These are phyloP conservation scores for Coccyzus lansbergi DNA, from an alignment of 2,797 vertebrate species.

Conservation along the genomic window DNA sequence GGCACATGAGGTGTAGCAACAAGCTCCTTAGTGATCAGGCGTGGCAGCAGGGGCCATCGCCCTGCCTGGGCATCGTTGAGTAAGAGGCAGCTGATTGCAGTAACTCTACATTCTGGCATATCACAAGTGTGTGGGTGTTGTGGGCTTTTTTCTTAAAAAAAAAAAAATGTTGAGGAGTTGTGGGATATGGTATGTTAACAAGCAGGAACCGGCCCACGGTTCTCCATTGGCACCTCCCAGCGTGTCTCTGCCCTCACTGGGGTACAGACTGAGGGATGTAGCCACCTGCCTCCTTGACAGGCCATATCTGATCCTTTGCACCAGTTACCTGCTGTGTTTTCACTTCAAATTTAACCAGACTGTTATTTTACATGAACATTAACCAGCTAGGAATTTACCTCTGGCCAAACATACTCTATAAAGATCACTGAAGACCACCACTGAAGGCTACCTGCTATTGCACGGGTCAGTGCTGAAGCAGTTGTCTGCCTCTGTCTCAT, in stretches of 20 bases:
- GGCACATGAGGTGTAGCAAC: conserved; percentile 66
- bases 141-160: accelerated
- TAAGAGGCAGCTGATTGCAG: accelerated
- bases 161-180: accelerated
- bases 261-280: accelerated
- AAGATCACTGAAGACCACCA: background rate
- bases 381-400: background rate
- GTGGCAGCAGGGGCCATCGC: accelerated
- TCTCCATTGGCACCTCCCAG: background rate
- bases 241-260: accelerated
- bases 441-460: background rate
- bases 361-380: background rate
- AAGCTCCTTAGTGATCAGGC: accelerated
- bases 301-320: background rate
- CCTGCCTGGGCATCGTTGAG: accelerated
- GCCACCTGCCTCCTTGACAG: background rate
- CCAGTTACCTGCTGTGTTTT: background rate
- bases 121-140: background rate
- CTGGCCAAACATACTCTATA: background rate
- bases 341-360: background rate
- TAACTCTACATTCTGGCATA: accelerated
- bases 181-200: accelerated
- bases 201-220: accelerated
- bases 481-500: background rate
- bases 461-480: background rate